Evolutionary conservation across 2,888 invertebrate genomes (phyloP).

Genomic region (Didymodactylos carnosus): DNA sequence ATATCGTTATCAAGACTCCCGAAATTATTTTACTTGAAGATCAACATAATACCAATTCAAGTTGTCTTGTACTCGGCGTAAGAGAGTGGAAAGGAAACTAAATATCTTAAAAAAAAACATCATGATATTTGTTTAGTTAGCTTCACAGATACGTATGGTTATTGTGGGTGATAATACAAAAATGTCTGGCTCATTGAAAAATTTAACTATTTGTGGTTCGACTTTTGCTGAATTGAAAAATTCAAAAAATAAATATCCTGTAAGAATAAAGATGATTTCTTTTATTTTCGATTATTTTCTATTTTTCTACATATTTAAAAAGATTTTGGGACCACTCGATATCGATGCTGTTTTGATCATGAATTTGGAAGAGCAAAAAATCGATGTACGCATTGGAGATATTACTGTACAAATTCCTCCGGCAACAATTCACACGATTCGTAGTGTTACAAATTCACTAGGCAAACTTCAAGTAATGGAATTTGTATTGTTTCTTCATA

Average conservation of each 20-base stretch:
- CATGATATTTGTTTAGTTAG: not conserved
- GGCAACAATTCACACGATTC: not conserved
- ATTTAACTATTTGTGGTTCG: not conserved
- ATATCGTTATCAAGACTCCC: not conserved
- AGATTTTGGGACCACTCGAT: not conserved
- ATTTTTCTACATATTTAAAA: not conserved
- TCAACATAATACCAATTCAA: slow-evolving; percentile 32
- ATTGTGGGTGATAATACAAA: not conserved
- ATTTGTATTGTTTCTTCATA: not conserved
- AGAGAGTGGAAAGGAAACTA: not conserved
- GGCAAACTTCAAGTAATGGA: not conserved
- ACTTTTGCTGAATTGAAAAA: not conserved
- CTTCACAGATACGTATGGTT: not conserved
- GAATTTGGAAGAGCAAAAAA: not conserved
- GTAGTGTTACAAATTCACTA: not conserved
- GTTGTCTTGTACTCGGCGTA: not conserved
- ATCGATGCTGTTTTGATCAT: not conserved
- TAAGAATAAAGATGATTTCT: not conserved
- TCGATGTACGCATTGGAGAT: not conserved
- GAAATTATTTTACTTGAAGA: not conserved
- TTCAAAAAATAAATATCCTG: not conserved
- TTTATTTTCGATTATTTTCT: not conserved
- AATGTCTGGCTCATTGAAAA: not conserved
- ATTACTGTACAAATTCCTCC: not conserved
- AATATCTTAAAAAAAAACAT: not conserved